Evolutionary conservation across 2,797 vertebrate species (phyloP).

Genomic region (Gymnocypris eckloni): DNA sequence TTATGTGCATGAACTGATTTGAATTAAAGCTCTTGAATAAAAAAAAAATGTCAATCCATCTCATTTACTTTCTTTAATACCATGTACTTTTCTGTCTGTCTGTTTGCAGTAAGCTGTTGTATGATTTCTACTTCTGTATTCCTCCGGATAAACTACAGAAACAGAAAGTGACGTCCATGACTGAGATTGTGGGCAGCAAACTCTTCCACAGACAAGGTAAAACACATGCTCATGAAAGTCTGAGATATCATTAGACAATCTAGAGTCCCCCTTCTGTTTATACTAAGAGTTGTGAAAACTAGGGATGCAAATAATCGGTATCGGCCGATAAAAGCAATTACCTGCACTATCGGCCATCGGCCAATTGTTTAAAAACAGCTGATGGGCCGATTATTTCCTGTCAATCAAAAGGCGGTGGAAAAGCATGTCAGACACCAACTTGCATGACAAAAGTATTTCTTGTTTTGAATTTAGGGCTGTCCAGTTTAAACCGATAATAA

Average conservation of each 20-base stretch:
- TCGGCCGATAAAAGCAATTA: too few species aligned
- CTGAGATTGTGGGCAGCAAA: constrained; percentile 91
- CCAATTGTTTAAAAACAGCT: too few species aligned
- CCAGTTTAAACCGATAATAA: too few species aligned
- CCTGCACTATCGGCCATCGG: too few species aligned
- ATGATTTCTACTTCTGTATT: constrained; percentile 94
- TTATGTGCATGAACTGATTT: neutral
- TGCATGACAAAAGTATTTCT: too few species aligned
- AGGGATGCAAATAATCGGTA: neutral
- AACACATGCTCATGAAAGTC: neutral
- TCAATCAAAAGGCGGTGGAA: too few species aligned
- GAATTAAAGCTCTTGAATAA: neutral
- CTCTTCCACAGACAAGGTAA: constrained; percentile 91
- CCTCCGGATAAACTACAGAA: constrained; percentile 91
- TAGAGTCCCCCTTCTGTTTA: neutral
- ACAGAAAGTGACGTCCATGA: constrained; percentile 95
- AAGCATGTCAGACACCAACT: too few species aligned
- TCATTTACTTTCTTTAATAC: constrained; percentile 8
- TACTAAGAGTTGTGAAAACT: neutral
- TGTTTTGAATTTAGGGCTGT: too few species aligned
- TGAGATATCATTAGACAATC: neutral
- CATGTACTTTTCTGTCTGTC: constrained; percentile 13
- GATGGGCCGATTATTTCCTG: too few species aligned
- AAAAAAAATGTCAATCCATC: neutral
- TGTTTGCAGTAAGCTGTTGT: constrained; percentile 86